A percentile compares a stretch with the other conserved stretches of the same genome.
Conservation (phyloP, 2,797 vertebrate genomes). For the Oreortyx pictus region DNA sequence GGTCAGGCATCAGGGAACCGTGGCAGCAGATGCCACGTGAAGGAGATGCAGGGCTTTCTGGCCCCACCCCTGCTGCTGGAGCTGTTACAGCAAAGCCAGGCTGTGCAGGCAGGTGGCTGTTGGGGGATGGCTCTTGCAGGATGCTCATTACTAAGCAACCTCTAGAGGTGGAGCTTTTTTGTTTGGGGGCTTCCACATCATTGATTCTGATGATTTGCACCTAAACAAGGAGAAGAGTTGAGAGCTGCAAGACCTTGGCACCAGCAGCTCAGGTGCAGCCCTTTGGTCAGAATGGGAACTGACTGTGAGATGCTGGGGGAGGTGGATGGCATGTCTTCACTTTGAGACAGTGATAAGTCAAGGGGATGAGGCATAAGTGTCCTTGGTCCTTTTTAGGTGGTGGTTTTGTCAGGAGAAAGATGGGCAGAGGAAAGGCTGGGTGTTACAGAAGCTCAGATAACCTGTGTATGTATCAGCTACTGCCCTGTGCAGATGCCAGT, state of each 20-base stretch:
- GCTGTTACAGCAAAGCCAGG: not conserved
- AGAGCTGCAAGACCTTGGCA: not conserved
- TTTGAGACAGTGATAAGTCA: not conserved
- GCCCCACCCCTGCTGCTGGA: not conserved
- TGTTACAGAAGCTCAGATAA: not conserved
- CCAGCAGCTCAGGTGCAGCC: not conserved
- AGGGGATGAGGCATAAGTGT: not conserved
- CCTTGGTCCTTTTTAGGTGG: not conserved
- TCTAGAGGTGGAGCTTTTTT: conserved; percentile 45
- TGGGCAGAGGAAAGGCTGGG: not conserved
- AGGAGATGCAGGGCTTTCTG: not conserved
- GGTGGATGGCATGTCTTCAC: not conserved
- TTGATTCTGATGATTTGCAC: not conserved
- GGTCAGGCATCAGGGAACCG: not conserved
- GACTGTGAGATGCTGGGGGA: not conserved
- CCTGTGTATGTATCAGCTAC: not conserved
- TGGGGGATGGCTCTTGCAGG: conserved; percentile 14
- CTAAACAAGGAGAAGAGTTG: not conserved
- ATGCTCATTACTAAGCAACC: conserved; percentile 63
- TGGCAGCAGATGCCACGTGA: rapidly evolving
- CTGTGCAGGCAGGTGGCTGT: not conserved
- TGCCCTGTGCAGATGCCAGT: not conserved
- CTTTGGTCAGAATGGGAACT: not conserved
- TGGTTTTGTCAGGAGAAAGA: not conserved
- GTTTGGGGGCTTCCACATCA: not conserved